Evolutionary conservation across 2,888 invertebrate genomes (phyloP).

Genomic region (Adelognathus sp.): DNA sequence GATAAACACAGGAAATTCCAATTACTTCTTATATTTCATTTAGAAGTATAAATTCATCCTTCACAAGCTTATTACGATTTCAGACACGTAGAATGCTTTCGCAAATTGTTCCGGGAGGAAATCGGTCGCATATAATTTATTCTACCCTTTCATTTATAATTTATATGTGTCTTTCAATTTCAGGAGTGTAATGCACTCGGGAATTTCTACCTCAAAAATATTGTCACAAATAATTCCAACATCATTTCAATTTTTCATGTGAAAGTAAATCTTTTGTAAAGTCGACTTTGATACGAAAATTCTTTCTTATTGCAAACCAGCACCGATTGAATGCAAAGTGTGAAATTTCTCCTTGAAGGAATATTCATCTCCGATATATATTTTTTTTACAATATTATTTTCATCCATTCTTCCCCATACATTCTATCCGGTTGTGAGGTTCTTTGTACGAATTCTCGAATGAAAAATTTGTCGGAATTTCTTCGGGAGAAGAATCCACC

Average conservation of each 20-base stretch:
- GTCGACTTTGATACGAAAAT: too few relatives aligned
- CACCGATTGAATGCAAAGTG: too few relatives aligned
- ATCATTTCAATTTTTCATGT: too few relatives aligned
- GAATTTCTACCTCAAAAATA: too few relatives aligned
- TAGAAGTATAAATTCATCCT: not conserved
- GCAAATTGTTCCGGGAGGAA: not conserved
- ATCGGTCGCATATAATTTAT: too few relatives aligned
- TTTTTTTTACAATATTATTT: not conserved
- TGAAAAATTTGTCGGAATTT: constrained; percentile 32
- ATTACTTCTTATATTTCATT: not conserved
- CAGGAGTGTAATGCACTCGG: too few relatives aligned
- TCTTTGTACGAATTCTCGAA: constrained; percentile 13
- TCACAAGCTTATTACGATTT: not conserved
- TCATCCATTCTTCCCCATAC: not conserved
- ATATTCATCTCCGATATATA: not conserved
- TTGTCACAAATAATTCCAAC: too few relatives aligned
- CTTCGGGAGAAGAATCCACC: not conserved
- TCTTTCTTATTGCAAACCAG: too few relatives aligned
- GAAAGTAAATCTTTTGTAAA: too few relatives aligned
- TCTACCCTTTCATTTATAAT: too few relatives aligned
- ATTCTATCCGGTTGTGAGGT: not conserved
- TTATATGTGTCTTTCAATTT: too few relatives aligned
- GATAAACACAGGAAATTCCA: not conserved
- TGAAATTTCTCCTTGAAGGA: not conserved
- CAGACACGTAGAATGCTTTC: not conserved